Conservation (phyloP, 2,797 vertebrate genomes). For the Cryptoprocta ferox region DNA sequence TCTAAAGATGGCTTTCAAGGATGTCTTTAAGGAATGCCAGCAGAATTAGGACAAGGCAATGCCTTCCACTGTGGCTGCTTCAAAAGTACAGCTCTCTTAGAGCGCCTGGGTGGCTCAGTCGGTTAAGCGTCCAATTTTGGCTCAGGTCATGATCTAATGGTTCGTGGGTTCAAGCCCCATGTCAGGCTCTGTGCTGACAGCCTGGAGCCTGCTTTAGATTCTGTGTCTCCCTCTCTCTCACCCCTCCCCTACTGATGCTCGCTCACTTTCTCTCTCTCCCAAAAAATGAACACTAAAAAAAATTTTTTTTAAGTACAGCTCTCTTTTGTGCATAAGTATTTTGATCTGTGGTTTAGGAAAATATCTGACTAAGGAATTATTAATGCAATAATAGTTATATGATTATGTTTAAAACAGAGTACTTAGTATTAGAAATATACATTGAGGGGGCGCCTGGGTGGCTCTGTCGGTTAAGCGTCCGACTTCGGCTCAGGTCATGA, state of each 20-base stretch:
- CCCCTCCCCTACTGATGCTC: no score
- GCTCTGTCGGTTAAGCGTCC: no score
- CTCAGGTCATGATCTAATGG: no score
- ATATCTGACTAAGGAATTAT: not conserved
- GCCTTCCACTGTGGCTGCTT: not conserved
- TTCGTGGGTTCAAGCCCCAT: no score
- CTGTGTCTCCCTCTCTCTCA: no score
- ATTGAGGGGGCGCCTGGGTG: not conserved
- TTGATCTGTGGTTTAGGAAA: constrained; percentile 17
- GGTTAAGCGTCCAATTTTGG: no score
- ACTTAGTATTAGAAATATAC: not conserved
- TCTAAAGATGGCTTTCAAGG: not conserved
- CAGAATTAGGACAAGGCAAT: not conserved
- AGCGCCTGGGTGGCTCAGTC: no score
- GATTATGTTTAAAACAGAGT: not conserved
- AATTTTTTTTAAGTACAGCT: not conserved
- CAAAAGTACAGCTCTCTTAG: not conserved
- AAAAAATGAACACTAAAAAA: no score
- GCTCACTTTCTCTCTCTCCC: no score
- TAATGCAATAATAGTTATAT: not conserved
- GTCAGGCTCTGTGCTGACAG: no score
- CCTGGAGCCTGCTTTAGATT: no score
- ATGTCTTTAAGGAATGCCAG: not conserved
- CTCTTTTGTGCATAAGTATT: not conserved
- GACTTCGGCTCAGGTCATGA: no score